These are phyloP conservation scores for Mirounga angustirostris DNA, from an alignment of 2,113 vertebrate species.

Conservation along the genomic window DNA sequence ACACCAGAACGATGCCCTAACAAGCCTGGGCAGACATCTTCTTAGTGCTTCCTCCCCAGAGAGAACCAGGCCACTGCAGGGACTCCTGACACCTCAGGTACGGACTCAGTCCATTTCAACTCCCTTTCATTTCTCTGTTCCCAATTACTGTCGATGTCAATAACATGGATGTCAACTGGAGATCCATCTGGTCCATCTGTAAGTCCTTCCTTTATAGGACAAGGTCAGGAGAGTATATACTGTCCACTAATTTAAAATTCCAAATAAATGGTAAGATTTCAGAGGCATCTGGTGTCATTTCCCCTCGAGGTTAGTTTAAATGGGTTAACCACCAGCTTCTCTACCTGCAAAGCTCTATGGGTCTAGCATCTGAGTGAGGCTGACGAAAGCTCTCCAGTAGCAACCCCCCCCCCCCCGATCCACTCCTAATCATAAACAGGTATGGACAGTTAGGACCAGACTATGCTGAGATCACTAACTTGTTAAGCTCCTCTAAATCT, in stretches of 20 bases:
- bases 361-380: neutral
- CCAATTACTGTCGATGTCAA: neutral
- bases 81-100: neutral
- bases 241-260: neutral
- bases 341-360: neutral
- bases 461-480: neutral
- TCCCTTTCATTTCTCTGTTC: neutral
- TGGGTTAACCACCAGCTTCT: neutral
- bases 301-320: slow-evolving; percentile 45
- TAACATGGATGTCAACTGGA: neutral
- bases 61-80: neutral
- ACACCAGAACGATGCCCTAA: neutral
- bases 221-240: neutral
- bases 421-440: neutral
- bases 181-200: neutral
- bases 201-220: neutral
- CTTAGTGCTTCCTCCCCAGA: neutral
- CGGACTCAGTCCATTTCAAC: neutral
- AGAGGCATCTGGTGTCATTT: neutral
- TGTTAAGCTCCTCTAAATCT: slow-evolving; percentile 21
- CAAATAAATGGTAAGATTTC: slow-evolving; percentile 25
- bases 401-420: accelerated
- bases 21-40: neutral
- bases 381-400: neutral
- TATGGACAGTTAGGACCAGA: neutral